Percentiles rank a stretch among this genome's conserved stretches.
phyloP scores from a whole-genome alignment of 2,113 vertebrate species.

The Osmerus eperlanus region DNA sequence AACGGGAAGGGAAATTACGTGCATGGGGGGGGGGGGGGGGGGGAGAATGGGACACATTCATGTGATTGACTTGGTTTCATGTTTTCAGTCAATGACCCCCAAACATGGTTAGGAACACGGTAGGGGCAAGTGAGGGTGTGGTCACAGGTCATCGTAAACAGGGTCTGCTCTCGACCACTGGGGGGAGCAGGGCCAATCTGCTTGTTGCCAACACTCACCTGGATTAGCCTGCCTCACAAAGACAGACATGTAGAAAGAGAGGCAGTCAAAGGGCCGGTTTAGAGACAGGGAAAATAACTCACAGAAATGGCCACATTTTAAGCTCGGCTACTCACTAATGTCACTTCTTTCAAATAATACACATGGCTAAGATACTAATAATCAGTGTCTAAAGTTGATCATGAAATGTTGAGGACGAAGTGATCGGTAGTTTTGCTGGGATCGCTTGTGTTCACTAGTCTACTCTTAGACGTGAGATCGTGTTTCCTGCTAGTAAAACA shows the following conservation, averaged over 20 bases:
- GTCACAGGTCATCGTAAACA: too few species aligned
- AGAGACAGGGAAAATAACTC: conserved; percentile 24
- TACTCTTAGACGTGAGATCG: background rate
- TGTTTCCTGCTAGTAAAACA: background rate
- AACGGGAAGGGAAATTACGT: background rate
- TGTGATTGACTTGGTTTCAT: background rate
- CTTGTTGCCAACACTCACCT: conserved; percentile 75
- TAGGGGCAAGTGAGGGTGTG: too few species aligned
- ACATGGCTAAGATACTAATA: too few species aligned
- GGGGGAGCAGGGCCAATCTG: background rate
- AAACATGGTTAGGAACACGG: too few species aligned
- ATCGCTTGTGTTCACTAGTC: too few species aligned
- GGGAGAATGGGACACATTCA: background rate
- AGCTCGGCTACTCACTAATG: too few species aligned
- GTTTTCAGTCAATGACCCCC: background rate
- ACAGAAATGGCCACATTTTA: background rate
- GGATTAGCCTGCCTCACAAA: conserved; percentile 75
- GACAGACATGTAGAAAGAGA: conserved; percentile 79
- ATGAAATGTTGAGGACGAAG: too few species aligned
- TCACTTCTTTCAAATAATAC: too few species aligned
- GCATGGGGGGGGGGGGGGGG: background rate
- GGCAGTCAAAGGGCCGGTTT: conserved; percentile 44
- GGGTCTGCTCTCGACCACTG: background rate
- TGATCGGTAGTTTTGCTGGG: too few species aligned
- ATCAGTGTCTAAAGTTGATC: too few species aligned